A percentile compares a stretch with the other conserved stretches of the same genome.
Conservation (phyloP, 2,113 vertebrate genomes). For the Octodon degus region DNA sequence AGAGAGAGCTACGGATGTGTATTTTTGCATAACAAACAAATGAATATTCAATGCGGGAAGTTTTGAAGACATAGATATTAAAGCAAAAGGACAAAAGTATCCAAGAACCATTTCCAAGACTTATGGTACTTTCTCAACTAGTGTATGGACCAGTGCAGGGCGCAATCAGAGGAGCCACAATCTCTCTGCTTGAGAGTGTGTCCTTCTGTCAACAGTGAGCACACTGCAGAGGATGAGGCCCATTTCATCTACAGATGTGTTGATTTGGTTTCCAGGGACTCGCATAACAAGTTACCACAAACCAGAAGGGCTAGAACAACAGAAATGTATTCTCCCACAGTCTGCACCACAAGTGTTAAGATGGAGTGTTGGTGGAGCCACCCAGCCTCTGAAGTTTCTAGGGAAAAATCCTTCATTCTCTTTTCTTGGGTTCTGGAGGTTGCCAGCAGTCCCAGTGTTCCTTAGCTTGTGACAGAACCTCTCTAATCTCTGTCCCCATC, state of each 20-base stretch:
- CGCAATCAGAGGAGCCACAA: neutral
- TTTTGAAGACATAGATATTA: slow-evolving; percentile 18
- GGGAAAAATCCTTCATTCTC: neutral
- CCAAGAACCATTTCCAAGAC: neutral
- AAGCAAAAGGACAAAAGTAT: slow-evolving; percentile 21
- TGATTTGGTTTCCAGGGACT: neutral
- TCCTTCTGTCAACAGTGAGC: neutral
- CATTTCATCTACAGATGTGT: neutral
- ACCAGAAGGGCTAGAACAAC: neutral
- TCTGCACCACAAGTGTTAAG: slow-evolving; percentile 7
- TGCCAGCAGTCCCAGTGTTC: neutral
- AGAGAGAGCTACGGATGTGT: neutral
- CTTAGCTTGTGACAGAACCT: neutral
- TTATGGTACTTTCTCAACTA: neutral
- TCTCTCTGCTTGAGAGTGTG: neutral
- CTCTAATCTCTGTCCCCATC: neutral
- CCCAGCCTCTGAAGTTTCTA: neutral
- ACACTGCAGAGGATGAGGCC: neutral
- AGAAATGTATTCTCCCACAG: neutral
- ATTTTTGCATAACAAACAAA: neutral
- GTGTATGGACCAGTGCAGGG: neutral
- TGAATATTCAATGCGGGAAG: neutral
- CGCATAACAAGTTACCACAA: neutral
- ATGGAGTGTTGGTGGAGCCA: neutral
- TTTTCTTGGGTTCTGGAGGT: neutral